Evolutionary conservation across 2,888 invertebrate genomes (phyloP), one percentile per base, ranked within the genome.

Genomic region (Parnassius mnemosyne): DNA sequence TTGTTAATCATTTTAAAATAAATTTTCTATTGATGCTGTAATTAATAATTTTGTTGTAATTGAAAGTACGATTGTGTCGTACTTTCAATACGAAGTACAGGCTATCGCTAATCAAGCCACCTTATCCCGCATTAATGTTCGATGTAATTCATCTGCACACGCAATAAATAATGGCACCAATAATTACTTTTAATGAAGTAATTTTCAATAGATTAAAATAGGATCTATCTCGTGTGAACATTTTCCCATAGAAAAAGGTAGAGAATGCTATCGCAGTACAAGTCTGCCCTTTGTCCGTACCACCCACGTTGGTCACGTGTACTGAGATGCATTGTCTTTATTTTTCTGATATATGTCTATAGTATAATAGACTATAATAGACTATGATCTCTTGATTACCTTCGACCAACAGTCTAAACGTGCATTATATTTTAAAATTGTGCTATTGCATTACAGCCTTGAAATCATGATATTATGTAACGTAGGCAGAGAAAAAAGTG

Each of bases 121-220:
- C 62, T 50, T 57, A 61, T 56, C 34, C 46, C 56, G 51, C 58
- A 60, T 64, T 68, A 70, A 59, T 46, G 46, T 20, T 51, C 13
- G 49, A 51, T 58, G 73, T 74, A 73, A 76, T 71, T 77, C 73
- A 74, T 68, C 69, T 68, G 71, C 79, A 77, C 79, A 74, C 74
- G 76, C 75, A 75, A 73, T 61, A 64, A 71, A 78, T 84, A 89
- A 89, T 87, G 82, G 70, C 68, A 50, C 59, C 7, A 57, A 66
- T 76, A 85, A 88, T 89, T 87, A 84, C 66, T 80, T 78, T 78
- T 81, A 87, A 89, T 70, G 67, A 72, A 67, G 80, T 79, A 80
- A 85, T 87, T 86, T 82, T 85, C 87, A 84, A 89, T 89, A 89
- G 87, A 83, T 87, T 85, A 84, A 86, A 85, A 88, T 85, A 87